These are phyloP conservation scores for Orthosia cruda DNA, from an alignment of 2,888 invertebrate genomes.

Conservation along the genomic window DNA sequence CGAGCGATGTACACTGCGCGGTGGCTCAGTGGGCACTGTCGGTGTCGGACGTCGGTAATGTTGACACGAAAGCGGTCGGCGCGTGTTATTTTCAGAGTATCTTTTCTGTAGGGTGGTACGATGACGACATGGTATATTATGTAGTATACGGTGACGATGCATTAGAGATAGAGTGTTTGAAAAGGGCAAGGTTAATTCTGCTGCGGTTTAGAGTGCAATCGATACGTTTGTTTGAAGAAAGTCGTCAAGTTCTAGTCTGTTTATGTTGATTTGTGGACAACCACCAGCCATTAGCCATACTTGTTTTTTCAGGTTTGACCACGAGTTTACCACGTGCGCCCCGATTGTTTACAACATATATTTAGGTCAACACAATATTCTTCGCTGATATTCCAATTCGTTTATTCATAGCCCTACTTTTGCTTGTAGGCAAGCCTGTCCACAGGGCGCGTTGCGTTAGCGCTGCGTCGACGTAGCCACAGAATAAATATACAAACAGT, in stretches of 20 bases:
- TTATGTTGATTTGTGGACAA: background rate
- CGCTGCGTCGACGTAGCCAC: too few species aligned
- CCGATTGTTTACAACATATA: background rate
- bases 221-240: slow-evolving; percentile 17
- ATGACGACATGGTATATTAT: background rate
- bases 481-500: too few species aligned
- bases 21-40: slow-evolving; percentile 69
- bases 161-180: slow-evolving; percentile 15
- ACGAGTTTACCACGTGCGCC: background rate
- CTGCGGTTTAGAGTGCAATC: slow-evolving; percentile 8
- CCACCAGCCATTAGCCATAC: background rate
- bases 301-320: background rate
- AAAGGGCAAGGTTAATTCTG: slow-evolving; percentile 48
- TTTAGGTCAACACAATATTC: background rate
- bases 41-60: slow-evolving; percentile 16
- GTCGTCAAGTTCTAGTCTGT: background rate
- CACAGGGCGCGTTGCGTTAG: too few species aligned
- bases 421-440: too few species aligned
- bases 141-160: background rate
- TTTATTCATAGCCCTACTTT: background rate
- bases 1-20: slow-evolving; percentile 70
- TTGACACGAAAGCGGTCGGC: slow-evolving; percentile 34
- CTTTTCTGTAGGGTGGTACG: slow-evolving; percentile 21
- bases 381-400: background rate
- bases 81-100: slow-evolving; percentile 71